A percentile compares a stretch with the other conserved stretches of the same genome.
Evolutionary conservation across 2,797 vertebrate genomes (phyloP).

Genomic region (Falco novaeseelandiae): DNA sequence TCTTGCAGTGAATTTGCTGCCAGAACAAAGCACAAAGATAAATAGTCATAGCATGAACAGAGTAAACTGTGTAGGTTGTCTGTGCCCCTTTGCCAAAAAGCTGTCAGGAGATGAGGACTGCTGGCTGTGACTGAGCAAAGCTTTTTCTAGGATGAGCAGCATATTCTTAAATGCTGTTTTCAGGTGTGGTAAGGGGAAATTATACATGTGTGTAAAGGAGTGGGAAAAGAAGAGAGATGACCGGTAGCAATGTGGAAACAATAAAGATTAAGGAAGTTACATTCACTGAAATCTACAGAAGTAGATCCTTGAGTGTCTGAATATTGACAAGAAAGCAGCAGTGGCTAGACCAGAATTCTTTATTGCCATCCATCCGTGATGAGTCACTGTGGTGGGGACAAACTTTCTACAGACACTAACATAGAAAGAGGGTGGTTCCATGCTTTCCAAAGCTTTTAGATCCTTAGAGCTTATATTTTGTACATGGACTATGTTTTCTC

Average conservation of each 20-base stretch:
- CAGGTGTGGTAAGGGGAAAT: neutral
- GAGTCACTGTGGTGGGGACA: neutral
- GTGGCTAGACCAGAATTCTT: neutral
- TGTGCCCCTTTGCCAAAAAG: neutral
- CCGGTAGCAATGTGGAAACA: neutral
- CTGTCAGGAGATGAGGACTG: neutral
- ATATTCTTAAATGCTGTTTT: neutral
- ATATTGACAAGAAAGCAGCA: neutral
- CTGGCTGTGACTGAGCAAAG: conserved; percentile 1
- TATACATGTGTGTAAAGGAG: neutral
- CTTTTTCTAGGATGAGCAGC: neutral
- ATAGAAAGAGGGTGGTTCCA: neutral
- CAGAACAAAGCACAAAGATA: neutral
- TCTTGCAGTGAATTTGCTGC: neutral
- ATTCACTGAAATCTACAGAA: neutral
- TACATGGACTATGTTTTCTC: neutral
- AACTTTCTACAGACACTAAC: neutral
- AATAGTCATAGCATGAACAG: neutral
- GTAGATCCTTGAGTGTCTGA: neutral
- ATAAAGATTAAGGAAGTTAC: neutral
- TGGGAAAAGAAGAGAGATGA: neutral
- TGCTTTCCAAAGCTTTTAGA: neutral
- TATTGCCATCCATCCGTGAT: neutral
- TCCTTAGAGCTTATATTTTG: neutral
- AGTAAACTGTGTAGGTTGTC: neutral